Conservation (phyloP, 2,797 vertebrate genomes). For the Argentina silus region DNA sequence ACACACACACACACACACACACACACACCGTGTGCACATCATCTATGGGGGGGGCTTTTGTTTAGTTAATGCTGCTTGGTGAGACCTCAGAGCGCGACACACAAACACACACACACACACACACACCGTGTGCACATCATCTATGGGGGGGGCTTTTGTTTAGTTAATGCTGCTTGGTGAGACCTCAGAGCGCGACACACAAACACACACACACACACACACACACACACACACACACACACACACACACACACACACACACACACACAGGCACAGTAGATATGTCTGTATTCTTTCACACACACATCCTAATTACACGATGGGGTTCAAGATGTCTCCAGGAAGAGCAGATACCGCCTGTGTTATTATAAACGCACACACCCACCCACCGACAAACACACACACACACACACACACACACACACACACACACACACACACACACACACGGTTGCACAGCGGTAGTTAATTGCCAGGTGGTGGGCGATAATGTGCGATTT, state of each 20-base stretch:
- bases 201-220: slow-evolving; percentile 21
- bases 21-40: too few species aligned
- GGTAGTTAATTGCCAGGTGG: slow-evolving; percentile 76
- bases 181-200: too few species aligned
- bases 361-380: slow-evolving; percentile 22
- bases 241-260: slow-evolving; percentile 4
- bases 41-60: too few species aligned
- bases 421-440: slow-evolving; percentile 19
- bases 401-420: slow-evolving; percentile 25
- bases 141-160: too few species aligned
- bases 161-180: too few species aligned
- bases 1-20: too few species aligned
- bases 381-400: slow-evolving; percentile 13
- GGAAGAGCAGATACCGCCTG: slow-evolving; percentile 59
- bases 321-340: slow-evolving; percentile 69
- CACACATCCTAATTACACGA: slow-evolving; percentile 41
- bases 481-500: slow-evolving; percentile 78
- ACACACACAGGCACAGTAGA: neutral
- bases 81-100: too few species aligned
- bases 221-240: slow-evolving; percentile 5
- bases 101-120: slow-evolving; percentile 21
- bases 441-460: slow-evolving; percentile 17
- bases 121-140: too few species aligned
- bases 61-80: too few species aligned
- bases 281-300: neutral